A percentile compares a stretch with the other conserved stretches of the same genome.
These are phyloP conservation scores for Mayetiola destructor DNA, from an alignment of 2,888 invertebrate species.

Conservation along the genomic window DNA sequence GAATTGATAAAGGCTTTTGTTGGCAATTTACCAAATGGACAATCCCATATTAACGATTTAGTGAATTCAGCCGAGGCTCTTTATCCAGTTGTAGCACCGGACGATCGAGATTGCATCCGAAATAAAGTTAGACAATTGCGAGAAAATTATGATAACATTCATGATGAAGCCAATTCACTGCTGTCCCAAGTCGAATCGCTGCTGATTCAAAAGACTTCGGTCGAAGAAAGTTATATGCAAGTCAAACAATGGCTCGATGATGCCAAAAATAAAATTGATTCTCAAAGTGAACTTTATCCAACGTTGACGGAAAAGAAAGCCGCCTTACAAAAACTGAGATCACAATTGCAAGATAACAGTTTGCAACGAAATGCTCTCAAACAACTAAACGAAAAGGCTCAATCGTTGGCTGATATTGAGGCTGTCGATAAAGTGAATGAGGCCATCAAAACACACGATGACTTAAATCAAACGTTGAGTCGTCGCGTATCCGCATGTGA, in stretches of 20 bases:
- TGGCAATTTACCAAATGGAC: conserved; percentile 64
- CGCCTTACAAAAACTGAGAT: conserved; percentile 65
- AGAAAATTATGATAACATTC: conserved; percentile 67
- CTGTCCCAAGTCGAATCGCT: conserved; percentile 79
- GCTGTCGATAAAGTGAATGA: conserved; percentile 57
- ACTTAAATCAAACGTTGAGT: conserved; percentile 50
- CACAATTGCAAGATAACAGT: conserved; percentile 69
- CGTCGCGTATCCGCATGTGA: conserved; percentile 51
- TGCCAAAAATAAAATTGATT: conserved; percentile 56
- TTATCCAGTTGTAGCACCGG: conserved; percentile 72
- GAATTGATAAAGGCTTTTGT: conserved; percentile 40
- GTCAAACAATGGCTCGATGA: conserved; percentile 77
- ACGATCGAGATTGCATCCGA: conserved; percentile 73
- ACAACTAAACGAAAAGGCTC: conserved; percentile 69
- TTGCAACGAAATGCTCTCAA: conserved; percentile 72
- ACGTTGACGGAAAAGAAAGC: conserved; percentile 80
- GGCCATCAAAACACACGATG: conserved; percentile 57
- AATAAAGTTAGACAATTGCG: conserved; percentile 66
- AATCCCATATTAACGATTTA: conserved; percentile 58
- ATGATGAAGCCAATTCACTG: conserved; percentile 69
- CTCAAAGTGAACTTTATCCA: conserved; percentile 56
- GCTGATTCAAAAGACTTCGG: conserved; percentile 78
- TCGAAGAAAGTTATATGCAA: conserved; percentile 83
- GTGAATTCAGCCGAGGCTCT: conserved; percentile 78
- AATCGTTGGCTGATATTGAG: conserved; percentile 63